These are phyloP conservation scores for Meliscaeva auricollis DNA, from an alignment of 2,888 invertebrate species.

Conservation along the genomic window DNA sequence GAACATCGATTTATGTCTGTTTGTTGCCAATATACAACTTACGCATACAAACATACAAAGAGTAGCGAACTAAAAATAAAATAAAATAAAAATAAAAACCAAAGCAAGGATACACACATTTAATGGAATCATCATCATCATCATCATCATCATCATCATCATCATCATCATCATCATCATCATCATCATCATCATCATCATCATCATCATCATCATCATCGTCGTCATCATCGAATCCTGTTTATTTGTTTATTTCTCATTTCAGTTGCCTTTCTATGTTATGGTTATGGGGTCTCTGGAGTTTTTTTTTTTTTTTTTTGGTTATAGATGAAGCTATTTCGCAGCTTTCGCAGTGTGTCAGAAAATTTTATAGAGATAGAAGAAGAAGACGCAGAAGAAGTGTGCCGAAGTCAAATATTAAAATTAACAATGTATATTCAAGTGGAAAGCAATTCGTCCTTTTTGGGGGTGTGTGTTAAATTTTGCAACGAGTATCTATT, in stretches of 20 bases:
- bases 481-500: conserved; percentile 5
- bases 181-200: too few species aligned
- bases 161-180: too few species aligned
- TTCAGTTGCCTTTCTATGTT: neutral
- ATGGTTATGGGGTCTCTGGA: neutral
- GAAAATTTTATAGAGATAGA: too few species aligned
- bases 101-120: neutral
- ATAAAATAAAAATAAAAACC: too few species aligned
- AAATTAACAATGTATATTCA: conserved; percentile 27
- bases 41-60: neutral
- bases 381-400: too few species aligned
- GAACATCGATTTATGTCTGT: conserved; percentile 57
- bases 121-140: conserved; percentile 40
- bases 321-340: too few species aligned
- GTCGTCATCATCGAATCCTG: conserved; percentile 30
- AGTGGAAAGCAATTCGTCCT: conserved; percentile 16
- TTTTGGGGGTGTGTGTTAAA: neutral
- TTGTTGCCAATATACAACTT: conserved; percentile 17
- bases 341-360: too few species aligned
- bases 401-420: conserved; percentile 20
- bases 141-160: too few species aligned
- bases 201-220: too few species aligned
- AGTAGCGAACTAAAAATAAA: too few species aligned
- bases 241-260: conserved; percentile 12
- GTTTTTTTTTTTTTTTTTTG: too few species aligned